phyloP scores from a whole-genome alignment of 2,888 invertebrate species.

The Pyrgus malvae region DNA sequence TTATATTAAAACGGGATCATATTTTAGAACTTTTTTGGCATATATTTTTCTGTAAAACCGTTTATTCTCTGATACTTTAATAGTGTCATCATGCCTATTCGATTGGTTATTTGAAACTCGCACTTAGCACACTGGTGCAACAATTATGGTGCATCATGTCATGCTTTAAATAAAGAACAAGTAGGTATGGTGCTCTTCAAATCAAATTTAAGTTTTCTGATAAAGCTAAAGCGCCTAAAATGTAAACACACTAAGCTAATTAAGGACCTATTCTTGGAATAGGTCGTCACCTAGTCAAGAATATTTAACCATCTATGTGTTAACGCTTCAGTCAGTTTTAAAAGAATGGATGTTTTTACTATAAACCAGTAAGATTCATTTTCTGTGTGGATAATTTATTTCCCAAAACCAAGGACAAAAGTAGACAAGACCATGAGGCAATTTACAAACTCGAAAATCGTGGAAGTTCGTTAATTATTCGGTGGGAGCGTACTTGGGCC shows the following conservation, averaged over 20 bases:
- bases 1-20: too few relatives aligned
- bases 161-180: not conserved
- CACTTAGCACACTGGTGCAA: too few relatives aligned
- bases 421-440: constrained; percentile 78
- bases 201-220: not conserved
- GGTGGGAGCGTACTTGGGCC: constrained; percentile 61
- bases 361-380: constrained; percentile 75
- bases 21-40: too few relatives aligned
- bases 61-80: too few relatives aligned
- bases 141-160: too few relatives aligned
- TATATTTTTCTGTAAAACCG: too few relatives aligned
- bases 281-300: constrained; percentile 14
- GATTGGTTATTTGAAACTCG: too few relatives aligned
- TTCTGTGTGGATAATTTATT: constrained; percentile 77
- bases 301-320: constrained; percentile 17
- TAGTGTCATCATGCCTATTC: too few relatives aligned
- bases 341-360: constrained; percentile 60
- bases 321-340: constrained; percentile 37
- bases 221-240: too few relatives aligned
- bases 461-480: constrained; percentile 81
- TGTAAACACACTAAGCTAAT: constrained; percentile 14
- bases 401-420: constrained; percentile 72
- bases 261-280: constrained; percentile 5
- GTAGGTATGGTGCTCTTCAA: not conserved
- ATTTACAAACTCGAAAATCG: constrained; percentile 82